A percentile compares a stretch with the other conserved stretches of the same genome.
Conservation (phyloP, 2,888 invertebrate species). For the Hemithea aestivaria region DNA sequence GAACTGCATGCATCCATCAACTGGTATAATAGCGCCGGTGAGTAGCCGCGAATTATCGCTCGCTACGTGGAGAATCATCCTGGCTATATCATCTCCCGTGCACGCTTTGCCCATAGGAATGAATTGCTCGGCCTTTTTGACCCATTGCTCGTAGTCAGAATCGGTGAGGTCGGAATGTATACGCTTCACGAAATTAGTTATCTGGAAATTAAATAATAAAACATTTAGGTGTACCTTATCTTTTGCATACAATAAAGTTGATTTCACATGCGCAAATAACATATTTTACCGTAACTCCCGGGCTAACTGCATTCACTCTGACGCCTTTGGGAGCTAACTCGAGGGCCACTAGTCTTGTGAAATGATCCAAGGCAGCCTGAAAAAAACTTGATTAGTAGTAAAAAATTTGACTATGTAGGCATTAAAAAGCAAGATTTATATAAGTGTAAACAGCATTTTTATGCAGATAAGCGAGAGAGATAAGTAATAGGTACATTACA, state of each 20-base stretch:
- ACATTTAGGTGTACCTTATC: no score
- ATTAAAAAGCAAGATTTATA: no score
- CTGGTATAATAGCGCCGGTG: constrained; percentile 80
- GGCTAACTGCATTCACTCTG: constrained; percentile 85
- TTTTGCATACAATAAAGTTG: no score
- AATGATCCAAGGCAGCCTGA: constrained; percentile 47
- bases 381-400: constrained; percentile 28
- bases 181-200: constrained; percentile 28
- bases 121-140: constrained; percentile 6
- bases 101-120: constrained; percentile 35
- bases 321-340: constrained; percentile 81
- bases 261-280: no score
- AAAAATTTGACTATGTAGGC: background rate
- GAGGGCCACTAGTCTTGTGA: constrained; percentile 80
- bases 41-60: constrained; percentile 88
- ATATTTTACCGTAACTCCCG: constrained; percentile 85
- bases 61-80: constrained; percentile 89
- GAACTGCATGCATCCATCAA: constrained; percentile 34
- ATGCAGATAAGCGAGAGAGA: no score
- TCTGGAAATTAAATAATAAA: constrained; percentile 14
- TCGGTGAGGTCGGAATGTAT: constrained; percentile 24
- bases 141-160: constrained; percentile 30
- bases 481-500: no score
- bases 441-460: no score
- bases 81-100: constrained; percentile 84